Percentiles rank a stretch among this genome's conserved stretches.
Conservation (phyloP, 2,888 invertebrate genomes). For the Cyclophora albipunctata region DNA sequence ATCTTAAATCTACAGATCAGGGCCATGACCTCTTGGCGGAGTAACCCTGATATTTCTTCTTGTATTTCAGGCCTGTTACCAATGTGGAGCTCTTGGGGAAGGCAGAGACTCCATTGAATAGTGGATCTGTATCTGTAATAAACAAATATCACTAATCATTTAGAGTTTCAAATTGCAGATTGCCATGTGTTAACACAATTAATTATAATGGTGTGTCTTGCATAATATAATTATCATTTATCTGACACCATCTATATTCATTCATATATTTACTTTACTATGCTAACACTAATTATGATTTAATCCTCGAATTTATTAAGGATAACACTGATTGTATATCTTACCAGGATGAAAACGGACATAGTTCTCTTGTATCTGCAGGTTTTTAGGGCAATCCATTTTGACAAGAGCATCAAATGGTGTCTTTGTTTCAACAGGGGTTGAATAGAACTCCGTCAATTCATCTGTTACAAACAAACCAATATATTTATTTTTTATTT, state of each 20-base stretch:
- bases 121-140: conserved; percentile 58
- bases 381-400: conserved; percentile 88
- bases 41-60: conserved; percentile 86
- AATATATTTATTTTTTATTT: background rate
- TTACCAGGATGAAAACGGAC: conserved; percentile 87
- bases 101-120: conserved; percentile 82
- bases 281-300: too few relatives aligned
- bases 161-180: background rate
- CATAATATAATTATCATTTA: too few relatives aligned
- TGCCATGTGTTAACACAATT: background rate
- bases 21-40: conserved; percentile 79
- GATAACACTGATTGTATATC: conserved; percentile 5
- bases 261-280: too few relatives aligned
- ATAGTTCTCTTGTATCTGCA: conserved; percentile 88
- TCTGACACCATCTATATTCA: too few relatives aligned
- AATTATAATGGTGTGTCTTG: background rate
- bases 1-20: conserved; percentile 24
- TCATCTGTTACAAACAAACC: conserved; percentile 69
- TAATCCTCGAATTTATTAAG: too few relatives aligned
- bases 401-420: conserved; percentile 83
- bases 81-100: conserved; percentile 90
- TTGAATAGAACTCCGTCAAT: conserved; percentile 81
- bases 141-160: conserved; percentile 1
- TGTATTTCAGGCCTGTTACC: conserved; percentile 87
- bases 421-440: conserved; percentile 79